These are phyloP conservation scores for Drosophila ficusphila DNA, from an alignment of 1,140 invertebrate genomes.

Conservation along the genomic window DNA sequence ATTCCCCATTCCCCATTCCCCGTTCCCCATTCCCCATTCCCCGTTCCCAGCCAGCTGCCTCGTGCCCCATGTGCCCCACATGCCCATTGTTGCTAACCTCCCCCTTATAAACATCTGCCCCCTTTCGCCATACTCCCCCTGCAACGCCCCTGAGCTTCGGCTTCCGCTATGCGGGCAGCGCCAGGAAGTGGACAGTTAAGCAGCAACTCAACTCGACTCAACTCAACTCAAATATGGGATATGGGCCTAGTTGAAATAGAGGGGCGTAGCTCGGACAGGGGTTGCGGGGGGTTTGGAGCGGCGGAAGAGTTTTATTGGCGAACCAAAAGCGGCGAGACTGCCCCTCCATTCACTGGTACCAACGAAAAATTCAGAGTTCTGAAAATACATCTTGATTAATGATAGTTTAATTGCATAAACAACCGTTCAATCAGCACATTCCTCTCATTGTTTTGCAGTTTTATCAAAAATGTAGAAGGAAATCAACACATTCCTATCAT, in stretches of 20 bases:
- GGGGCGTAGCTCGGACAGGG: constrained; percentile 3
- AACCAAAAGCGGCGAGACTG: neutral
- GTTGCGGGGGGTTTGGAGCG: neutral
- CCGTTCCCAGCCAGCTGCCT: constrained; percentile 13
- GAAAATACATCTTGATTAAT: neutral
- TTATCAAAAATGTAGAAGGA: too few species aligned
- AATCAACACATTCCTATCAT: too few species aligned
- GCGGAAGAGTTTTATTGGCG: constrained; percentile 22
- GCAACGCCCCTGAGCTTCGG: constrained; percentile 19
- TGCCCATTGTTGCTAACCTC: constrained; percentile 36
- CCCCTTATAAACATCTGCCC: constrained; percentile 11
- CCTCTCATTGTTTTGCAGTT: too few species aligned
- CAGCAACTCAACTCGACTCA: constrained; percentile 23
- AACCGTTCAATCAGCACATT: too few species aligned
- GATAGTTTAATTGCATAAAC: neutral
- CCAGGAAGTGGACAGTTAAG: constrained; percentile 80
- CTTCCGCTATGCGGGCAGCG: constrained; percentile 74
- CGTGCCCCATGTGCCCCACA: constrained; percentile 31
- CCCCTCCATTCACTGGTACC: neutral
- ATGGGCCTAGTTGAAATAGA: neutral
- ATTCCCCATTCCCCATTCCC: constrained; percentile 27
- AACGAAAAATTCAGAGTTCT: neutral
- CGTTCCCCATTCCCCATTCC: constrained; percentile 21
- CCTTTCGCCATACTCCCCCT: neutral
- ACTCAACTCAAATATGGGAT: constrained; percentile 34